These are phyloP conservation scores for Larimichthys polyactis DNA, from an alignment of 2,113 vertebrate genomes.

Conservation along the genomic window DNA sequence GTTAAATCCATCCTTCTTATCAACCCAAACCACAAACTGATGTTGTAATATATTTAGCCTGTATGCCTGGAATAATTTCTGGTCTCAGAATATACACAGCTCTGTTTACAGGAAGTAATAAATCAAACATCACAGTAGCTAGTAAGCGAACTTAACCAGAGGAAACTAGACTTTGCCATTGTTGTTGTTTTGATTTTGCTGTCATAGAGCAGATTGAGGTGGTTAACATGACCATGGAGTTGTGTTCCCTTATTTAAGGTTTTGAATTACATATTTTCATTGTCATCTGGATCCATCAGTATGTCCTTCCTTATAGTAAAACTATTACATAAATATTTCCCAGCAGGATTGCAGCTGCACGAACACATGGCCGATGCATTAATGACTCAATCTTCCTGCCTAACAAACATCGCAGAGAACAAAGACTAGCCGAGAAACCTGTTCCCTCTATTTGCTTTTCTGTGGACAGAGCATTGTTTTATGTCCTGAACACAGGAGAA, in stretches of 20 bases:
- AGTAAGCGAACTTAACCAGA: background rate
- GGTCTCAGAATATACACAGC: background rate
- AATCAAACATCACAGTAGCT: constrained; percentile 2
- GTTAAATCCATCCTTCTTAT: background rate
- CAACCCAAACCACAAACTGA: background rate
- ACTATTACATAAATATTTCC: constrained; percentile 1
- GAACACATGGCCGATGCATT: constrained; percentile 68
- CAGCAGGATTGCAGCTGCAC: constrained; percentile 59
- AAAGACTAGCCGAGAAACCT: constrained; percentile 63
- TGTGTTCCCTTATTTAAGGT: background rate
- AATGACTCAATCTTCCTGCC: constrained; percentile 72
- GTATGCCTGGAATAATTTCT: background rate
- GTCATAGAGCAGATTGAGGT: background rate
- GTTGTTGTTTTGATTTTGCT: background rate
- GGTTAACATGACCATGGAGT: background rate
- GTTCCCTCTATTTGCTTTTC: constrained; percentile 58
- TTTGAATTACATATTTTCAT: background rate
- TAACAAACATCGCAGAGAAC: constrained; percentile 63
- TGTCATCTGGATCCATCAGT: background rate
- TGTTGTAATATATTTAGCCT: constrained; percentile 7
- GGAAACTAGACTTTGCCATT: background rate
- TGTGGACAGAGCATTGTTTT: constrained; percentile 71
- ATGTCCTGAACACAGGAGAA: constrained; percentile 59
- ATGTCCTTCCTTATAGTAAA: constrained; percentile 2
- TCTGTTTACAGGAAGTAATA: constrained; percentile 24